Evolutionary conservation across 2,888 invertebrate genomes (phyloP).

Genomic region (Cephus rjabovi): DNA sequence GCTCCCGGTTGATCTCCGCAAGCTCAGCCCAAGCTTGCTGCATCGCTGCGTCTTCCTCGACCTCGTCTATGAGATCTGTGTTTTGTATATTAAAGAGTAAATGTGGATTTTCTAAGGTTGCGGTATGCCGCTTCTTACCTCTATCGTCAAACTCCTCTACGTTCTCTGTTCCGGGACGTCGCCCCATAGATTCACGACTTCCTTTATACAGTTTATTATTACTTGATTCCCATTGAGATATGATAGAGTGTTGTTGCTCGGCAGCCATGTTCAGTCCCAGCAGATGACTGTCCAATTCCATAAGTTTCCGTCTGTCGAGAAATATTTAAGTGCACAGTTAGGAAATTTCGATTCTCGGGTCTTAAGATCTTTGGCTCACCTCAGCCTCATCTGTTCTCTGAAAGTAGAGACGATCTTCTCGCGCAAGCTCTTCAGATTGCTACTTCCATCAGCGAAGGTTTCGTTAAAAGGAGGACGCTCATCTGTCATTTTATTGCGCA

Average conservation of each 20-base stretch:
- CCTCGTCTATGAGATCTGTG: conserved; percentile 54
- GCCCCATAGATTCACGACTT: conserved; percentile 67
- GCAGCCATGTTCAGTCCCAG: conserved; percentile 89
- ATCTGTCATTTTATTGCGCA: conserved; percentile 85
- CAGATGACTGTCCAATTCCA: conserved; percentile 92
- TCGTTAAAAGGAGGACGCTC: conserved; percentile 69
- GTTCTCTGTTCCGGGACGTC: conserved; percentile 40
- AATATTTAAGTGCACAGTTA: not conserved
- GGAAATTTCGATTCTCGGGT: not conserved
- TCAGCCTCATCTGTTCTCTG: conserved; percentile 91
- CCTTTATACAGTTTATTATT: conserved; percentile 80
- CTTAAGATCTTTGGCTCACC: conserved; percentile 59
- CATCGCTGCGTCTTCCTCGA: conserved; percentile 76
- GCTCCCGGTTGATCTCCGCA: conserved; percentile 86
- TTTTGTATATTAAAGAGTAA: not conserved
- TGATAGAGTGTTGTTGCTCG: conserved; percentile 88
- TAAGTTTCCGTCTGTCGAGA: conserved; percentile 74
- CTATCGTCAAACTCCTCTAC: conserved; percentile 47
- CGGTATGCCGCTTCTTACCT: conserved; percentile 32
- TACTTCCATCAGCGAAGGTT: conserved; percentile 57
- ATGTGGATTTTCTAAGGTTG: not conserved
- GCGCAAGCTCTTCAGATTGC: conserved; percentile 74
- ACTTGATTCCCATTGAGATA: conserved; percentile 89
- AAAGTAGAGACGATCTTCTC: conserved; percentile 91
- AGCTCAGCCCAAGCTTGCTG: conserved; percentile 88